Base-by-base conservation (phyloP, 2,888 invertebrate species). In the Ormyrus thymus region DNA sequence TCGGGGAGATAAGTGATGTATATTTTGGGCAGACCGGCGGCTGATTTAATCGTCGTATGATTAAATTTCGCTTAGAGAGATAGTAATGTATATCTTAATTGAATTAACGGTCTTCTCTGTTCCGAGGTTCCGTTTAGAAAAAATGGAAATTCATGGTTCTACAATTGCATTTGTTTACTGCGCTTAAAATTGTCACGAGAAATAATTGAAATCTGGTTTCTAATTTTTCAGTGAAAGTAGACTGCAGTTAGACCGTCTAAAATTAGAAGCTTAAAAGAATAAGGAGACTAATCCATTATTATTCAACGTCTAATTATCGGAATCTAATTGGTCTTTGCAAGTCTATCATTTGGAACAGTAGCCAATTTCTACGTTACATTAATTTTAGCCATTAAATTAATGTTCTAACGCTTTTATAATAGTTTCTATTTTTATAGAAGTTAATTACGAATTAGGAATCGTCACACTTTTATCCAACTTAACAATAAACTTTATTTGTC, bases 141-240 rank as follows among this genome's bases (percentile, higher is more conserved):
- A 29, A 29, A 29, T 29, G 29, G 29, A 29, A 29, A 29, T 29
- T 29, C 0, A 56, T 50, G 29, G 46, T 64, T 76, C 70, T 77
- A n/a, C 29, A 8, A 53, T 7, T 9, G 6, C 9, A 9, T 11
- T 29, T 29, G 29, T 10, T 29, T 29, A 29, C 4, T 64, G 29
- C 58, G 45, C 29, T 77, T 61, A 66, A 69, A 76, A 65, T 29
- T 66, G 59, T 68, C 62, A 68, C 56, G 55, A 56, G 68, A 73
- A 78, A 78, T 68, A 78, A 78, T 73, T 68, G 59, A 46, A 73
- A 73, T 68, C 68, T 62, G 43, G 72, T 77, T 72, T 77, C 58
- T 68, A 72, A 66, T 68, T 48, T 50, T 66, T 45, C 45, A 69
- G 73, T 69, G 78, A 78, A 78, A 78, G 78, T 73, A 55, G 43